These are phyloP conservation scores for Mythimna lalbum DNA, from an alignment of 2,888 invertebrate species.

Conservation along the genomic window DNA sequence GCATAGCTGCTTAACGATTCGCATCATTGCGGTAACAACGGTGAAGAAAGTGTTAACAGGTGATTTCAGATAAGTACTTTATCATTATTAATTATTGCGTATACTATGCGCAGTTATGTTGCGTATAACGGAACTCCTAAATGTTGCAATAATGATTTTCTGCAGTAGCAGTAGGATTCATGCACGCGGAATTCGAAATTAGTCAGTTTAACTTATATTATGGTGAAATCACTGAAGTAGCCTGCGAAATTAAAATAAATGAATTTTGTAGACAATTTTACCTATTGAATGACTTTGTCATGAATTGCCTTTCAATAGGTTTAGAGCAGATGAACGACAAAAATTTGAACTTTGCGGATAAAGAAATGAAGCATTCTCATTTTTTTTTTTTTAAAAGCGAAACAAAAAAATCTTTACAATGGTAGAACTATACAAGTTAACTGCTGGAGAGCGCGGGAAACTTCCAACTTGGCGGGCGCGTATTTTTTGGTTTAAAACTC, in stretches of 20 bases:
- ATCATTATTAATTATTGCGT: background rate
- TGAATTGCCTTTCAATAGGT: too few species aligned
- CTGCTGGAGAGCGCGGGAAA: too few species aligned
- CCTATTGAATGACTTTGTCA: background rate
- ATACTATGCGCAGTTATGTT: background rate
- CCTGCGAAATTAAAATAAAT: too few species aligned
- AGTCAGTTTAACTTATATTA: too few species aligned
- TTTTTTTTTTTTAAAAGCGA: too few species aligned
- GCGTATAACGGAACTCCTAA: constrained; percentile 32
- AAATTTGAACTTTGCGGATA: too few species aligned
- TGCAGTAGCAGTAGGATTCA: constrained; percentile 4
- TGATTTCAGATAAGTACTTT: constrained; percentile 16
- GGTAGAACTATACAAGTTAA: background rate
- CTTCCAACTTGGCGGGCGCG: too few species aligned
- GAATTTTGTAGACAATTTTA: background rate
- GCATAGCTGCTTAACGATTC: constrained; percentile 29
- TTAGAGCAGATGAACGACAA: too few species aligned
- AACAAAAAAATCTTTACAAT: background rate
- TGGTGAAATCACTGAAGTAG: too few species aligned
- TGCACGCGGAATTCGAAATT: too few species aligned
- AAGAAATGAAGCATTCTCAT: too few species aligned
- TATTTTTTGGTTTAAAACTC: too few species aligned
- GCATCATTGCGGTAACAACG: constrained; percentile 45
- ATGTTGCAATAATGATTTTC: constrained; percentile 13
- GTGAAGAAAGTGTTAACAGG: constrained; percentile 49